Evolutionary conservation across 2,888 invertebrate genomes (phyloP).

Genomic region (Conchocele bisecta): DNA sequence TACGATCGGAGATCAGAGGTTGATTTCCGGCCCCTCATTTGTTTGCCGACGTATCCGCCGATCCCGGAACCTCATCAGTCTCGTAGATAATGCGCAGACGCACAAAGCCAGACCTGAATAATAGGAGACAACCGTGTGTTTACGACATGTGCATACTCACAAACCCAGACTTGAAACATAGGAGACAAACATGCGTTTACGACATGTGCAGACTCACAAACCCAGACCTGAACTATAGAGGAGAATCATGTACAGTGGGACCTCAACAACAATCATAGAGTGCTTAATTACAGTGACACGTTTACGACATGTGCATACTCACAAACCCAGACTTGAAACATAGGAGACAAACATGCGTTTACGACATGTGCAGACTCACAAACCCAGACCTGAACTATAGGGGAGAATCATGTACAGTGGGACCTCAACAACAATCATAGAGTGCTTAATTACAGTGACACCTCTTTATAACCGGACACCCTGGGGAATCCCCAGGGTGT

Average conservation of each 20-base stretch:
- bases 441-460: too few species aligned
- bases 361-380: neutral
- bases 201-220: neutral
- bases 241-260: too few species aligned
- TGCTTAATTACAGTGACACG: too few species aligned
- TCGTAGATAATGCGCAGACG: slow-evolving; percentile 75
- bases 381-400: too few species aligned
- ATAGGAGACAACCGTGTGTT: neutral
- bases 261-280: too few species aligned
- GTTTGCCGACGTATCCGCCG: slow-evolving; percentile 50
- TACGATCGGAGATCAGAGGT: neutral
- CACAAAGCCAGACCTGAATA: slow-evolving; percentile 74
- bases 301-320: neutral
- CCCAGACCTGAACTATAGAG: too few species aligned
- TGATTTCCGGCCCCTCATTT: slow-evolving; percentile 19
- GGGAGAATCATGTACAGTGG: too few species aligned
- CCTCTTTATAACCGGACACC: too few species aligned
- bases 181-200: neutral
- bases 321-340: slow-evolving; percentile 40
- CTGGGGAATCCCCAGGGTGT: too few species aligned
- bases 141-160: neutral
- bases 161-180: slow-evolving; percentile 37
- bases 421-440: too few species aligned
- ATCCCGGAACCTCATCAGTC: slow-evolving; percentile 69
- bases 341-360: neutral